Base-by-base conservation (phyloP, 2,113 vertebrate species). In the Scatophagus argus region DNA sequence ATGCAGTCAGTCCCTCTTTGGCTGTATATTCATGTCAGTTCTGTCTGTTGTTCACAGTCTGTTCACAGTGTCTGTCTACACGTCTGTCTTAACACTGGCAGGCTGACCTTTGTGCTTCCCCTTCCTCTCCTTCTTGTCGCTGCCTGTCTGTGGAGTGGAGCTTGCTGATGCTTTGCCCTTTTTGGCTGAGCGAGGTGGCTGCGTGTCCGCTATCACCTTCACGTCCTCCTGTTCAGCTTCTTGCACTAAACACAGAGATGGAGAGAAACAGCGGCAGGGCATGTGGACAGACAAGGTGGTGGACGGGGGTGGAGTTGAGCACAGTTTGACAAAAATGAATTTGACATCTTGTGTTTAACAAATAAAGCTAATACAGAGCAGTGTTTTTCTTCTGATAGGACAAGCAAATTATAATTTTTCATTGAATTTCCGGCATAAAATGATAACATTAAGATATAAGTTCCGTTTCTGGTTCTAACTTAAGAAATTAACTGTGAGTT, bases 71-170 rank as follows among this genome's bases (percentile, higher is more conserved):
- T 70, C 51, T 34, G 60, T 47, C 29, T 39, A 29, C 10, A 43
- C 25, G 36, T 71, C 74, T 85, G 81, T 62, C 81, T 84, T 59
- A 58, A 16, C 88, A 89, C 38, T 38, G 58, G 27, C n/a, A 86
- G 81, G 91, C 97, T 96, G 93, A 99, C 98, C 98, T 99, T 98
- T 98, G 92, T 97, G 96, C 86, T 97, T 98, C 61, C 96, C 97
- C 93, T 95, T 97, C 94, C 96, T 97, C 94, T 99, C 98, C 93
- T 97, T 98, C 93, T 95, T 97, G 82, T 95, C 88, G 86, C 95
- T 96, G 94, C 96, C 95, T 9, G 95, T 95, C 91, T 98, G 97
- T 77, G 94, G 96, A 74, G 96, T 96, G 0, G 96, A 95, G 58
- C 95, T 90, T 46, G 95, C 93, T 19, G 93, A 94, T 2, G 95